Base-by-base conservation (phyloP, 2,113 vertebrate genomes). In the Hippocampus mohnikei region DNA sequence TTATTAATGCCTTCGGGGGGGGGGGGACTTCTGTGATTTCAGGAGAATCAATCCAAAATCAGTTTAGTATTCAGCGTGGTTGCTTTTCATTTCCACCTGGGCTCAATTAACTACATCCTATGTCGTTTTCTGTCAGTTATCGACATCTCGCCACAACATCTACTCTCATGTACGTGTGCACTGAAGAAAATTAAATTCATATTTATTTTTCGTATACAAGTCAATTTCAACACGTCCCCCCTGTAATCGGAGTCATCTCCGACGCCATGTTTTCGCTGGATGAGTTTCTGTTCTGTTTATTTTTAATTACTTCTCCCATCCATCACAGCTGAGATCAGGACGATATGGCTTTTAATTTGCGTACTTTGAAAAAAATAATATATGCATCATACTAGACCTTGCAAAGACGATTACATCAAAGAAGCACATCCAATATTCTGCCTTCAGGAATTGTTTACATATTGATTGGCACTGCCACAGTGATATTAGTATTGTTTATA, bases 71-170 rank as follows among this genome's bases (percentile, higher is more conserved):
- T 13, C 18, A 61, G 44, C 27, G 58, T 44, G 67, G 41, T 29
- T 75, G 16, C 13, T 69, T 44, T 76, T 73, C 29, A 80, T 74
- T 79, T 75, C 66, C 62, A 44, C 58, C 20, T n/a, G 46, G 13
- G 11, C 20, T 67, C 66, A 74, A 84, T 74, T 59, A 58, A 37
- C 10, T 37, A 16, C 13, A 46, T 42, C 27, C 46, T 42, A 21
- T 37, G 9, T 40, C 11, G 5, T 29, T 67, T 70, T 16, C 40
- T 50, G 27, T 67, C 55, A 58, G 11, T 64, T 59, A 53, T 44
- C 46, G 9, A 12, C 3, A 66, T 66, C 25, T 20, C 9, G 44
- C 44, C 29, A 15, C 9, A 9, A 1, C 27, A 16, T 21, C 9
- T 48, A 66, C 21, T 15, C 48, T 29, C 27, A 15, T 67, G n/a